A percentile compares a stretch with the other conserved stretches of the same genome.
Evolutionary conservation across 2,888 invertebrate species (phyloP).

Genomic region (Cotesia congregata): DNA sequence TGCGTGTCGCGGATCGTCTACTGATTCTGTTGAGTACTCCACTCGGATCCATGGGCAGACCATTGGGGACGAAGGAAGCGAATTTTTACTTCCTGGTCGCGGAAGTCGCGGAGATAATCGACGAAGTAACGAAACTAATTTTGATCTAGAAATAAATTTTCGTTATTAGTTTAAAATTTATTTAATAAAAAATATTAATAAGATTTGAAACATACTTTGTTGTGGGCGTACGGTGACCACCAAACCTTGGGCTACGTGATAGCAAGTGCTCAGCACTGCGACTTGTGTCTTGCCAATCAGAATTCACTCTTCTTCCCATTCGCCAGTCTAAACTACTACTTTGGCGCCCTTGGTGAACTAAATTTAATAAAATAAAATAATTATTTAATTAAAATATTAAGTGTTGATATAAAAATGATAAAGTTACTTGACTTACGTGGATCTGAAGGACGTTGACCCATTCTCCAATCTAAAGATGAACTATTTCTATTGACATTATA

Average conservation of each 20-base stretch:
- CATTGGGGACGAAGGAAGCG: conserved; percentile 61
- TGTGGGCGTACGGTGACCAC: conserved; percentile 61
- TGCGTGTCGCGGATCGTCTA: conserved; percentile 54
- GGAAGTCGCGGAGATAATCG: conserved; percentile 64
- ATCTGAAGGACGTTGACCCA: conserved; percentile 54
- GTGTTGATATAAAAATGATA: conserved; percentile 5
- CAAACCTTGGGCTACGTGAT: conserved; percentile 59
- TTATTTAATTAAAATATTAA: not conserved
- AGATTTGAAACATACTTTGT: conserved; percentile 57
- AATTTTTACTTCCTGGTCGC: conserved; percentile 59
- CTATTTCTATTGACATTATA: conserved; percentile 67
- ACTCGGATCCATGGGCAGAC: conserved; percentile 67
- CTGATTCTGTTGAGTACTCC: conserved; percentile 63
- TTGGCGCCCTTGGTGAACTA: conserved; percentile 60
- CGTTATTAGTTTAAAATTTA: not conserved
- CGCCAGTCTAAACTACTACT: conserved; percentile 67
- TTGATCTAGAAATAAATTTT: conserved; percentile 56
- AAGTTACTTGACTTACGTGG: conserved; percentile 18
- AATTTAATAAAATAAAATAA: conserved; percentile 32
- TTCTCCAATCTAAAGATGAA: conserved; percentile 63
- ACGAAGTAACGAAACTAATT: conserved; percentile 63
- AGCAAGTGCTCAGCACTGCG: conserved; percentile 64
- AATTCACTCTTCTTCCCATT: conserved; percentile 58
- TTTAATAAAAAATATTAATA: not conserved
- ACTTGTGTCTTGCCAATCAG: conserved; percentile 60